Conservation (phyloP, 2,113 vertebrate genomes). For the Mesembrinibis cayennensis region DNA sequence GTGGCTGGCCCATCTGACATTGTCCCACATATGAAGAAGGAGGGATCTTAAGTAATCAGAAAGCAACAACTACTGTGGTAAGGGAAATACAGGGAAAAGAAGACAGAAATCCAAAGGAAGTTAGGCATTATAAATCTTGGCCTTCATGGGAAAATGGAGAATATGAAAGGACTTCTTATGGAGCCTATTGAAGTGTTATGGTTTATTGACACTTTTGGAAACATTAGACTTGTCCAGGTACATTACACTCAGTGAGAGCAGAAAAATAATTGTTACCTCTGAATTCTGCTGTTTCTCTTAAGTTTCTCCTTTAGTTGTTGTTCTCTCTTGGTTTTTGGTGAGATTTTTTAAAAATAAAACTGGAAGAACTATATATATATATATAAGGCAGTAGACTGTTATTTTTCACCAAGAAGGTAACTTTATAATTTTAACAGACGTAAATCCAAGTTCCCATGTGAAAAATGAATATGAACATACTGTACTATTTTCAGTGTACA, state of each 20-base stretch:
- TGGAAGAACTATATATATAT: not conserved
- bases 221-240: not conserved
- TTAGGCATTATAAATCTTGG: not conserved
- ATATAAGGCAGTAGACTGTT: not conserved
- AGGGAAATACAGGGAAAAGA: not conserved
- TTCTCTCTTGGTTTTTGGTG: not conserved
- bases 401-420: not conserved
- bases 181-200: not conserved
- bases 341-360: not conserved
- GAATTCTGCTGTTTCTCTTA: not conserved
- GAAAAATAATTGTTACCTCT: not conserved
- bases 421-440: not conserved
- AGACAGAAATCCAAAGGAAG: not conserved
- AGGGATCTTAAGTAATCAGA: accelerated
- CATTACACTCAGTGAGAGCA: not conserved
- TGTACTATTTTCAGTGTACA: not conserved
- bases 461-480: not conserved
- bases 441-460: not conserved
- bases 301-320: not conserved
- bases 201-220: not conserved
- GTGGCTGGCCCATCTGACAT: not conserved
- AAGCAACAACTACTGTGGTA: not conserved
- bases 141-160: not conserved
- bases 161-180: not conserved
- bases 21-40: not conserved